Conservation (phyloP, 2,797 vertebrate species). For the Hoplostethus atlanticus region DNA sequence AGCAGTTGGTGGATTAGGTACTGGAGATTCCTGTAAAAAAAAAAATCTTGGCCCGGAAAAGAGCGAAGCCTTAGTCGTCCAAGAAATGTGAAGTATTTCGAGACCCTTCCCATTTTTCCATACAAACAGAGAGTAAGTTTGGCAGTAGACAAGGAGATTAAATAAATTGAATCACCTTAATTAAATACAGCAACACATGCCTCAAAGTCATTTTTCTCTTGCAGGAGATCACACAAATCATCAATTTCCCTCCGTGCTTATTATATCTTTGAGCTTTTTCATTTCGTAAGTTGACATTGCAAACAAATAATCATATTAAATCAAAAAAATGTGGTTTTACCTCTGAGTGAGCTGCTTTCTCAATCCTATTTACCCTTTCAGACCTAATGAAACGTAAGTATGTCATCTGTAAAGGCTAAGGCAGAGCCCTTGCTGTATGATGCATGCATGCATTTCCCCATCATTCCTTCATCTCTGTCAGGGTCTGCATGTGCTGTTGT, state of each 20-base stretch:
- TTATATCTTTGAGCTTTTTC: slow-evolving; percentile 62
- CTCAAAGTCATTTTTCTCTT: slow-evolving; percentile 60
- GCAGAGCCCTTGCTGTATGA: slow-evolving; percentile 39
- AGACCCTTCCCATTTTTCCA: slow-evolving; percentile 9
- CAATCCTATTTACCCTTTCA: slow-evolving; percentile 57
- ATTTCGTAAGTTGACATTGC: slow-evolving; percentile 57
- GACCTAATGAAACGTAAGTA: slow-evolving; percentile 65
- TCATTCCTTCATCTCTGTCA: slow-evolving; percentile 52
- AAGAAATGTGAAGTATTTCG: slow-evolving; percentile 31
- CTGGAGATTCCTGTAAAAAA: slow-evolving; percentile 8
- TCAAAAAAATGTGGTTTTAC: slow-evolving; percentile 51
- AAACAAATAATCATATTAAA: slow-evolving; percentile 64
- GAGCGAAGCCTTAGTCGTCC: slow-evolving; percentile 16
- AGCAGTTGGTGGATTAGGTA: slow-evolving; percentile 13
- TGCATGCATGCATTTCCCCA: slow-evolving; percentile 47
- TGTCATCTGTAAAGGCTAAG: slow-evolving; percentile 52
- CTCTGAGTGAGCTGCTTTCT: slow-evolving; percentile 43
- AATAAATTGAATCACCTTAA: slow-evolving; percentile 63
- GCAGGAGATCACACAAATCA: slow-evolving; percentile 57
- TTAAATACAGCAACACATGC: slow-evolving; percentile 56
- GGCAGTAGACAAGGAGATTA: slow-evolving; percentile 55
- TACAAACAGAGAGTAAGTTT: slow-evolving; percentile 31
- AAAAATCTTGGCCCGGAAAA: neutral
- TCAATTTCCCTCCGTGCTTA: slow-evolving; percentile 54
- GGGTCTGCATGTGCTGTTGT: slow-evolving; percentile 58